phyloP scores from a whole-genome alignment of 2,113 vertebrate genomes.

The Catharus bicknelli region DNA sequence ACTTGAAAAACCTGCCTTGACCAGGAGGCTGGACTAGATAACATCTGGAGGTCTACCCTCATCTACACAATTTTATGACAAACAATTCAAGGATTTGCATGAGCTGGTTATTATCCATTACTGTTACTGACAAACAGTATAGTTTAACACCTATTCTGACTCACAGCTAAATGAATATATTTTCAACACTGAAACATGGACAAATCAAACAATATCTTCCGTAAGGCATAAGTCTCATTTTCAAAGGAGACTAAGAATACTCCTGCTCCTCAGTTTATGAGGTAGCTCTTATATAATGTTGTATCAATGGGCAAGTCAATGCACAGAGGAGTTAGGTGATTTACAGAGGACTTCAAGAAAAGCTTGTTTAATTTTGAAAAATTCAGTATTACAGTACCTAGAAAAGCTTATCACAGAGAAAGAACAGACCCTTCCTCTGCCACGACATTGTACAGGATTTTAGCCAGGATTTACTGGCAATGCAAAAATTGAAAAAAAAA shows the following conservation, averaged over 20 bases:
- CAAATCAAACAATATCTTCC: background rate
- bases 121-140: background rate
- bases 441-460: background rate
- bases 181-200: background rate
- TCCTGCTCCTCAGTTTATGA: background rate
- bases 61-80: background rate
- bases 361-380: background rate
- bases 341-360: background rate
- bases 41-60: background rate
- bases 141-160: background rate
- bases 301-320: accelerated
- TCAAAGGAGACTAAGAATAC: background rate
- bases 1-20: background rate
- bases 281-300: background rate
- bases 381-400: background rate
- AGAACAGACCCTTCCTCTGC: background rate
- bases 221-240: background rate
- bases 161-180: background rate
- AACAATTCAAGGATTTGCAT: background rate
- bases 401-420: background rate
- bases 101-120: background rate
- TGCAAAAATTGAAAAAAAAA: background rate
- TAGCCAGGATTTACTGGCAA: background rate
- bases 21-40: background rate
- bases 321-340: background rate